These are phyloP conservation scores for Hystrix brachyura DNA, from an alignment of 2,113 vertebrate genomes.

Conservation along the genomic window DNA sequence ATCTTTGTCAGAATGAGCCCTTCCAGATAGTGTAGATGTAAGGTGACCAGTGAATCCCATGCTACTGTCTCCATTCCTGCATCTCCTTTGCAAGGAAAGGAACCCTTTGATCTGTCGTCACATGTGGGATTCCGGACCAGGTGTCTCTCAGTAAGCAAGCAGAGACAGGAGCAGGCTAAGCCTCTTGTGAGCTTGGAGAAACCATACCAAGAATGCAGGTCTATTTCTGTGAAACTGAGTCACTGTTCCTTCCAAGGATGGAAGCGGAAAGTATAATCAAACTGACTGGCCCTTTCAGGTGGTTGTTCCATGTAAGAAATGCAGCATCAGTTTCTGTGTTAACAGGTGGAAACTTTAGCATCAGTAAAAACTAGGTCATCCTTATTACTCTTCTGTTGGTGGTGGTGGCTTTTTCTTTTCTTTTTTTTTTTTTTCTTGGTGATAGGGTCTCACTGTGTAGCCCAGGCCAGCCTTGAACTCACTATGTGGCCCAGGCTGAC, in stretches of 20 bases:
- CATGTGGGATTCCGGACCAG: background rate
- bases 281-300: background rate
- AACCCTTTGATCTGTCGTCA: background rate
- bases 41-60: background rate
- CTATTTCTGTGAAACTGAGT: background rate
- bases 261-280: background rate
- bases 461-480: background rate
- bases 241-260: background rate
- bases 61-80: no score
- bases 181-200: background rate
- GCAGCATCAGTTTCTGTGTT: background rate
- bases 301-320: background rate
- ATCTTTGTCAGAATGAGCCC: background rate
- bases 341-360: background rate
- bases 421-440: background rate
- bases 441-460: background rate
- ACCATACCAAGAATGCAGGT: background rate
- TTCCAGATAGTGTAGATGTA: background rate
- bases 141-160: no score
- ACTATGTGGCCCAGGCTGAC: background rate
- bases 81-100: background rate
- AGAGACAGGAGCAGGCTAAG: background rate
- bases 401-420: background rate
- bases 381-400: background rate
- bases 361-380: background rate